Base-by-base conservation (phyloP, 2,113 vertebrate genomes). In the Gambusia holbrooki region DNA sequence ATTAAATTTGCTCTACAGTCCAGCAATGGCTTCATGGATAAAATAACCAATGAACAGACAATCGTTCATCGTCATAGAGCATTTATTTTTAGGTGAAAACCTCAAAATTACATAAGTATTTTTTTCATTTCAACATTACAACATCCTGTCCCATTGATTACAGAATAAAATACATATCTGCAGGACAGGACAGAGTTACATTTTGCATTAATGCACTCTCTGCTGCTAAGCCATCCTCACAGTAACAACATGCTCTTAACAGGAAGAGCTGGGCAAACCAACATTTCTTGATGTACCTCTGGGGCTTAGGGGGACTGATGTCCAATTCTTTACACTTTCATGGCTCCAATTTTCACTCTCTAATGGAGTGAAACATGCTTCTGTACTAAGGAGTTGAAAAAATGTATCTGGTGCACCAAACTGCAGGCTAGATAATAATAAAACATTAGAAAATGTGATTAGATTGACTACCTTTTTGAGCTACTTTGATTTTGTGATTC, bases 331-430 rank as follows among this genome's bases (percentile, higher is more conserved):
- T 86, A 90, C 82, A 91, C 85, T 84, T 89, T 77, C 83, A 69
- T 89, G 82, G 70, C 68, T 92, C 70, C 84, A 90, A 90, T 84
- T 91, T 93, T 89, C 77, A 32, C 86, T 86, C 85, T 87, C 82
- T 92, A 91, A 92, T 93, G 82, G 87, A 91, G 81, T 83, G 75
- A 84, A 90, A 89, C 82, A 87, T 89, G 87, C 88, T 88, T 76
- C 70, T 71, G 69, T 69, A 37, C 87, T 69, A 73, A 71, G 73
- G 77, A 76, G 71, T 70, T 71, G 4, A 42, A 73, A 67, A 64
- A 76, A 42, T 48, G 5, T 17, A 11, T 62, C 45, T 12, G 78
- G 28, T 78, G 66, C 70, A 66, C 74, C 82, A 81, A 73, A 62
- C 61, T 33, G 58, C 67, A 62, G 14, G 48, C 62, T 77, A 19